Conservation (phyloP, 2,797 vertebrate genomes). For the Naso thynnoides region DNA sequence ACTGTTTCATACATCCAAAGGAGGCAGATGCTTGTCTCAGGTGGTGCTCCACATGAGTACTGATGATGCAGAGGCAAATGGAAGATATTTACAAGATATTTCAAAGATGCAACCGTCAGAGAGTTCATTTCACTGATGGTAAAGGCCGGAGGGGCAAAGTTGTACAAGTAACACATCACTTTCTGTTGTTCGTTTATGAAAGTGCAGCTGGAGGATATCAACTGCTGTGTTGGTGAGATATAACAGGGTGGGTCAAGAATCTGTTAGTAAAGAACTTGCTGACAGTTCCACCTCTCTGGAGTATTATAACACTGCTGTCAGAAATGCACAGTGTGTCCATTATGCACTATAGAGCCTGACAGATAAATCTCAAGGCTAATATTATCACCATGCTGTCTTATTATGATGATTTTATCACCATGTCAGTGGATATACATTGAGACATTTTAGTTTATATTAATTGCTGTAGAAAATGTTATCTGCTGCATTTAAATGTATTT, state of each 20-base stretch:
- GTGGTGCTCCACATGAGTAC: conserved; percentile 50
- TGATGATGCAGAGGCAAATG: conserved; percentile 41
- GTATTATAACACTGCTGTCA: background rate
- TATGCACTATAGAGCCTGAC: background rate
- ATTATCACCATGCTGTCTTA: background rate
- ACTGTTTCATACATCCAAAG: conserved; percentile 30
- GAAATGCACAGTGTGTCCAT: background rate
- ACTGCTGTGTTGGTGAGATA: background rate
- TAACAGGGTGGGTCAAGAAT: conserved; percentile 9
- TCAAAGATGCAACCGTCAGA: conserved; percentile 35
- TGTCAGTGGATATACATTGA: background rate
- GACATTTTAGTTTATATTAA: background rate
- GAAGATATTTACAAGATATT: conserved; percentile 30
- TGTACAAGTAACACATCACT: conserved; percentile 20
- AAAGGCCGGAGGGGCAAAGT: conserved; percentile 22
- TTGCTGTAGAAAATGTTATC: background rate
- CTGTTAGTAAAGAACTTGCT: conserved; percentile 1
- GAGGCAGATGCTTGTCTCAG: conserved; percentile 53
- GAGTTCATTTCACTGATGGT: conserved; percentile 55
- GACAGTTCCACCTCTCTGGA: background rate
- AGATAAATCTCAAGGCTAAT: background rate
- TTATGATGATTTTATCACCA: background rate
- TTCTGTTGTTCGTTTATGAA: conserved; percentile 23
- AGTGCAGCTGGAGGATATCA: conserved; percentile 9
- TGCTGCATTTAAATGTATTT: background rate